Evolutionary conservation across 2,113 vertebrate genomes (phyloP).

Genomic region (Corythoichthys haematopterus): DNA sequence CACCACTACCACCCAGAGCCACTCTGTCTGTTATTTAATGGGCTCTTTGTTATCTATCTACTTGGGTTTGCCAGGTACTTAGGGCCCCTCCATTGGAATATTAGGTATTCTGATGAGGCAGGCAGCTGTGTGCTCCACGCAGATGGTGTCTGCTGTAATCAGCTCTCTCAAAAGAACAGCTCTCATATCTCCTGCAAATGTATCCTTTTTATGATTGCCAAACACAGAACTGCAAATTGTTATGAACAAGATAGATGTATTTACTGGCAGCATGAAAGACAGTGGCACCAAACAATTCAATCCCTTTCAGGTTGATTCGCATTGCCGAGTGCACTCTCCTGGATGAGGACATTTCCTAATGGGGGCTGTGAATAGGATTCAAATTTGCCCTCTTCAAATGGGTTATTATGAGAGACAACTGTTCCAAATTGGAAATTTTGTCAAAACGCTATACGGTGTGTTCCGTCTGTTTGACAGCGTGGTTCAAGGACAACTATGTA

Average conservation of each 20-base stretch:
- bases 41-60: conserved; percentile 69
- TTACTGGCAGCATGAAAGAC: conserved; percentile 56
- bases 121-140: conserved; percentile 59
- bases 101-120: conserved; percentile 65
- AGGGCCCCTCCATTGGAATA: conserved; percentile 62
- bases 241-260: conserved; percentile 63
- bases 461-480: conserved; percentile 40
- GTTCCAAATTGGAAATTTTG: conserved; percentile 31
- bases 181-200: conserved; percentile 57
- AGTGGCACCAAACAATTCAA: conserved; percentile 51
- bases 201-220: conserved; percentile 61
- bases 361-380: conserved; percentile 45
- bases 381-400: conserved; percentile 43
- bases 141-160: conserved; percentile 63
- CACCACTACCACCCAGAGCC: conserved; percentile 56
- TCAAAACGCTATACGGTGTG: conserved; percentile 26
- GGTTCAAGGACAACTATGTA: conserved; percentile 33
- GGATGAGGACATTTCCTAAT: conserved; percentile 55
- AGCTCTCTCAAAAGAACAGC: conserved; percentile 56
- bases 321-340: conserved; percentile 55
- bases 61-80: conserved; percentile 67
- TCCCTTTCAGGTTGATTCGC: conserved; percentile 57
- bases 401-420: conserved; percentile 44
- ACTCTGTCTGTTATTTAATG: conserved; percentile 68
- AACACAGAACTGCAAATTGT: conserved; percentile 61